Evolutionary conservation across 35 echinoderm and acorn worm species (phyloP).

Genomic region (Ophioderma brevispina): DNA sequence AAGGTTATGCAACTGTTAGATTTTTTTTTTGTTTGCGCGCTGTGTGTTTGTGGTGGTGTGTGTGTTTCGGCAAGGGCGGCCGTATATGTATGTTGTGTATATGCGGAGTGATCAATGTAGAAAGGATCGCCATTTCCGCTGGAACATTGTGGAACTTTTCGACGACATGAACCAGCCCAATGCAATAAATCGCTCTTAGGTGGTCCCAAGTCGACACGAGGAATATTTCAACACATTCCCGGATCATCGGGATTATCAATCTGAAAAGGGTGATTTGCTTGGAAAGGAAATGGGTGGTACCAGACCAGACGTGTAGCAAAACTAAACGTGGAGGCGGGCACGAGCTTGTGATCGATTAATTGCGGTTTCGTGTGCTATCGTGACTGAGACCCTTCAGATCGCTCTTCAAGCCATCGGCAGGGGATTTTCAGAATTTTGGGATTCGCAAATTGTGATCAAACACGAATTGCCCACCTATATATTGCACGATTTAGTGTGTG

Average conservation of each 20-base stretch:
- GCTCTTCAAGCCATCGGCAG: not conserved
- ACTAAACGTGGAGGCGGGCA: not conserved
- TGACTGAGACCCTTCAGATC: not conserved
- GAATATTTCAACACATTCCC: not conserved
- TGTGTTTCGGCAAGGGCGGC: not conserved
- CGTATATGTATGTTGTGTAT: not conserved
- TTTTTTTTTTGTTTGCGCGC: slow-evolving; percentile 11
- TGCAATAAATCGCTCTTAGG: not conserved
- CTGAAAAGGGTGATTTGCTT: not conserved
- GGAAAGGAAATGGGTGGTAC: slow-evolving; percentile 1
- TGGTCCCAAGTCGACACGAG: not conserved
- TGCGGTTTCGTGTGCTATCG: slow-evolving; percentile 1
- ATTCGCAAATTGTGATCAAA: too few species aligned
- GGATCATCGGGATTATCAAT: not conserved
- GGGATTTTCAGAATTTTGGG: not conserved
- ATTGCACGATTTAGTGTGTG: not conserved
- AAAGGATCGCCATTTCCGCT: not conserved
- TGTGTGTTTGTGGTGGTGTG: slow-evolving; percentile 8
- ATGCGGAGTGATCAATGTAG: slow-evolving; percentile 1
- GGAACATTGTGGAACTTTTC: not conserved
- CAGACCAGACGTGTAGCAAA: slow-evolving; percentile 5
- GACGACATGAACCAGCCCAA: not conserved
- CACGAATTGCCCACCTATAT: too few species aligned
- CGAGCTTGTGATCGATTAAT: not conserved
- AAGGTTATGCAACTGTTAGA: not conserved